Conservation (phyloP, 2,888 invertebrate genomes). For the Amphipyra berbera region DNA sequence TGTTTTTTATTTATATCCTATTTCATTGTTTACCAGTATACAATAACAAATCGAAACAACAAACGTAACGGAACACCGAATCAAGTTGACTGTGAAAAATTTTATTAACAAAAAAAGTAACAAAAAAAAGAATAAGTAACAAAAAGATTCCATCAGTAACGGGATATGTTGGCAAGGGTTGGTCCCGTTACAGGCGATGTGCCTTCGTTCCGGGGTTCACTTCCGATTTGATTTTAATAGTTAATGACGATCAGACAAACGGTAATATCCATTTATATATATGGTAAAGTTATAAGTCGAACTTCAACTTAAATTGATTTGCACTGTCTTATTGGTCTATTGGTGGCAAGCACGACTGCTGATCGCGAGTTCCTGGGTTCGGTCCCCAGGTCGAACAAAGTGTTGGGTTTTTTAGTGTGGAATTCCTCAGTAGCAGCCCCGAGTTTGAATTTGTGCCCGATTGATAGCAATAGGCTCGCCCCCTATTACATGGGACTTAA, state of each 20-base stretch:
- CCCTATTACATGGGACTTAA: no score
- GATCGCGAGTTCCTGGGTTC: no score
- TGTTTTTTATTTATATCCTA: constrained; percentile 26
- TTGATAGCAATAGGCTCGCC: no score
- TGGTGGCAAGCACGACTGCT: no score
- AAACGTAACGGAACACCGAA: constrained; percentile 71
- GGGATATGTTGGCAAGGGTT: constrained; percentile 73
- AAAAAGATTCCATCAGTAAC: constrained; percentile 62
- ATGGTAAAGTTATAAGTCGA: not conserved
- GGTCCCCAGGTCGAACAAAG: no score
- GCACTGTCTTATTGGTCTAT: not conserved
- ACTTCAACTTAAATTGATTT: not conserved
- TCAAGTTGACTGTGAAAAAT: constrained; percentile 72
- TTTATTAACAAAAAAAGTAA: constrained; percentile 56
- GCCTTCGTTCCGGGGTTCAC: constrained; percentile 75
- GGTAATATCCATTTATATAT: not conserved
- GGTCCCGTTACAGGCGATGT: constrained; percentile 70
- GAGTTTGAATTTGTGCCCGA: no score
- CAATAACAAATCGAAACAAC: constrained; percentile 33
- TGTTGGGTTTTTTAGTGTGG: no score
- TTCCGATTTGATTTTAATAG: constrained; percentile 69
- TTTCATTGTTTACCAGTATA: constrained; percentile 47
- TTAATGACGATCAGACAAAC: constrained; percentile 13
- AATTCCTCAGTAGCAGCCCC: no score
- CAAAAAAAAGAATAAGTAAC: constrained; percentile 54